phyloP scores from a whole-genome alignment of 1,140 invertebrate species.

The Sminthurinus signatus region DNA sequence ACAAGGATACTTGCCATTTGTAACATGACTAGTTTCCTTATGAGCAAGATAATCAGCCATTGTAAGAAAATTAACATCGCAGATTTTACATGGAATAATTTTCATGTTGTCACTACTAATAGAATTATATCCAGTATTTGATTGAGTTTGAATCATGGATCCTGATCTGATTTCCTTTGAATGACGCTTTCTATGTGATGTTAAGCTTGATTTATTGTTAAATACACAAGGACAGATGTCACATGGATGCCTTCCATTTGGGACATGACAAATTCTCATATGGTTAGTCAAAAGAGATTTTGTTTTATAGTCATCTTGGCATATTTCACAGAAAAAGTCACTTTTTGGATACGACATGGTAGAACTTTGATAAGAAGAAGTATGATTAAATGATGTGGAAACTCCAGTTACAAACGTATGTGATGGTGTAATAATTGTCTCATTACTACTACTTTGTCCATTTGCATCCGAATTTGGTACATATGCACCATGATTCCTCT shows the following conservation, averaged over 20 bases:
- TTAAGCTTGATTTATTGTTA: neutral
- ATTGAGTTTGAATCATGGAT: too few relatives aligned
- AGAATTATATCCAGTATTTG: neutral
- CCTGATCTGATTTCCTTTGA: too few relatives aligned
- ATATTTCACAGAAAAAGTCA: neutral
- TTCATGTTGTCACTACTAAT: neutral
- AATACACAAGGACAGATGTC: constrained; percentile 3
- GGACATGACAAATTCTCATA: neutral
- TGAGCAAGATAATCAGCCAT: neutral
- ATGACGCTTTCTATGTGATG: neutral
- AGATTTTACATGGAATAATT: neutral
- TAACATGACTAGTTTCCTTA: constrained; percentile 3
- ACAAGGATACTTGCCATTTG: neutral
- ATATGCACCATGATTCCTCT: neutral
- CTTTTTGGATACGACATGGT: too few relatives aligned
- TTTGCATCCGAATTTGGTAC: too few relatives aligned
- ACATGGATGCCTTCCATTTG: neutral
- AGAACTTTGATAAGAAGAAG: too few relatives aligned
- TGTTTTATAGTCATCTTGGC: neutral
- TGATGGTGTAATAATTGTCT: too few relatives aligned
- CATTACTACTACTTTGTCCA: too few relatives aligned
- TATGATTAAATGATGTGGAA: too few relatives aligned
- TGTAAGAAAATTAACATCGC: neutral
- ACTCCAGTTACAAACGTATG: too few relatives aligned
- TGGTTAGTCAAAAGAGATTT: neutral